Conservation (phyloP, 2,888 invertebrate species). For the Rhingia campestris region DNA sequence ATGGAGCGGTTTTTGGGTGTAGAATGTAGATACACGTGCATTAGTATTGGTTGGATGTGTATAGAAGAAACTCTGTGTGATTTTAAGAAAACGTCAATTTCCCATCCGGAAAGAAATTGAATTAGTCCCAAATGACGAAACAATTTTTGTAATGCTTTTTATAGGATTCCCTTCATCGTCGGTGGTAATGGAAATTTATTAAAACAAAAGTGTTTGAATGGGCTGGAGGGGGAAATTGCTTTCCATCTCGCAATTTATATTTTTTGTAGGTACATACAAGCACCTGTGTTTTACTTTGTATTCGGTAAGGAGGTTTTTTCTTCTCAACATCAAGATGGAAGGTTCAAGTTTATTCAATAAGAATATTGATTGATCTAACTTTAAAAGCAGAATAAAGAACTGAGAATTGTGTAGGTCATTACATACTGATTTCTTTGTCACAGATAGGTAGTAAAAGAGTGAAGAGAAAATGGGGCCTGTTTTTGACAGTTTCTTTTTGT, state of each 20-base stretch:
- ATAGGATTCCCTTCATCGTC: conserved; percentile 23
- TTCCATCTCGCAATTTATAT: neutral
- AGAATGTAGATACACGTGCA: neutral
- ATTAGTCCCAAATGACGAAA: conserved; percentile 64
- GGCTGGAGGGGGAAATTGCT: neutral
- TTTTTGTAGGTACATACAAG: neutral
- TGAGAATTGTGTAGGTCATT: too few relatives aligned
- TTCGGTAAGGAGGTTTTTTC: neutral
- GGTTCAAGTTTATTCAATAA: too few relatives aligned
- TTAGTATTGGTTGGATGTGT: neutral
- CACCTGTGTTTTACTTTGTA: neutral
- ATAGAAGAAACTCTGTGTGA: neutral
- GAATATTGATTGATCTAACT: too few relatives aligned
- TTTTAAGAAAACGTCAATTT: conserved; percentile 39
- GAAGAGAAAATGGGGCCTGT: too few relatives aligned
- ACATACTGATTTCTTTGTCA: too few relatives aligned
- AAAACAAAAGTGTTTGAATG: neutral
- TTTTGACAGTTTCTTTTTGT: too few relatives aligned
- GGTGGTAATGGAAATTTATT: neutral
- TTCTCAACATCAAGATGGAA: too few relatives aligned
- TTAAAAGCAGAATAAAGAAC: too few relatives aligned
- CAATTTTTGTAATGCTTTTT: conserved; percentile 58
- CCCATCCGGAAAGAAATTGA: conserved; percentile 55
- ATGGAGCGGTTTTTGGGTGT: conserved; percentile 2
- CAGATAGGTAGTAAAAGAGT: too few relatives aligned